These are phyloP conservation scores for Sarcophaga bullata DNA, from an alignment of 1,140 invertebrate genomes.

Conservation along the genomic window DNA sequence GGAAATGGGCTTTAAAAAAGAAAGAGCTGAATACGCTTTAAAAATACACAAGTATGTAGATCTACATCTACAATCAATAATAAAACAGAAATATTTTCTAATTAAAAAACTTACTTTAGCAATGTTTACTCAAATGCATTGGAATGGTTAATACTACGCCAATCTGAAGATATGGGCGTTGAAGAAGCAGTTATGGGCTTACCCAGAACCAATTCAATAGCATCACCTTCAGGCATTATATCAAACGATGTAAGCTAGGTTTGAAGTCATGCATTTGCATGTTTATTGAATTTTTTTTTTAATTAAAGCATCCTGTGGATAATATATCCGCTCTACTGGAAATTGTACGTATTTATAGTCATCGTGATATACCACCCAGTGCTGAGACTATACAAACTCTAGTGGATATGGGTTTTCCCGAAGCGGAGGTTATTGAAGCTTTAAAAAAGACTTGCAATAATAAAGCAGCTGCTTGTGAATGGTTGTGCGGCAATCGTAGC, in stretches of 20 bases:
- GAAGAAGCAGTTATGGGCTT: constrained; percentile 48
- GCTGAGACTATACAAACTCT: constrained; percentile 56
- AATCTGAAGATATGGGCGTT: constrained; percentile 51
- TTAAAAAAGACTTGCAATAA: constrained; percentile 62
- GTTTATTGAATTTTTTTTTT: neutral
- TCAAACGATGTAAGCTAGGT: constrained; percentile 54
- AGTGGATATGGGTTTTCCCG: constrained; percentile 62
- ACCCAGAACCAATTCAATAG: constrained; percentile 56
- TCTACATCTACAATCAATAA: neutral
- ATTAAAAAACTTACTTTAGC: constrained; percentile 25
- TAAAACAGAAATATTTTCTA: neutral
- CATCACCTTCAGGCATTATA: constrained; percentile 58
- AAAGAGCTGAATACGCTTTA: constrained; percentile 57
- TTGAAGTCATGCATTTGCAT: neutral
- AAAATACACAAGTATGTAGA: constrained; percentile 48
- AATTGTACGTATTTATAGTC: constrained; percentile 63
- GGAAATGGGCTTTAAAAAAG: constrained; percentile 62
- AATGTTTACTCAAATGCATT: constrained; percentile 59
- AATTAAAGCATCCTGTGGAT: constrained; percentile 53
- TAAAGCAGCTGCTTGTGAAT: constrained; percentile 63
- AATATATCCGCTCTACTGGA: constrained; percentile 62
- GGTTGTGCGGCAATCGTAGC: constrained; percentile 62
- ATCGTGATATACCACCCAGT: constrained; percentile 58
- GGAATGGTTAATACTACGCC: constrained; percentile 62
- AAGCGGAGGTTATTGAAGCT: constrained; percentile 53